Evolutionary conservation across 1,140 invertebrate genomes (phyloP).

Genomic region (Drosophila melanica): DNA sequence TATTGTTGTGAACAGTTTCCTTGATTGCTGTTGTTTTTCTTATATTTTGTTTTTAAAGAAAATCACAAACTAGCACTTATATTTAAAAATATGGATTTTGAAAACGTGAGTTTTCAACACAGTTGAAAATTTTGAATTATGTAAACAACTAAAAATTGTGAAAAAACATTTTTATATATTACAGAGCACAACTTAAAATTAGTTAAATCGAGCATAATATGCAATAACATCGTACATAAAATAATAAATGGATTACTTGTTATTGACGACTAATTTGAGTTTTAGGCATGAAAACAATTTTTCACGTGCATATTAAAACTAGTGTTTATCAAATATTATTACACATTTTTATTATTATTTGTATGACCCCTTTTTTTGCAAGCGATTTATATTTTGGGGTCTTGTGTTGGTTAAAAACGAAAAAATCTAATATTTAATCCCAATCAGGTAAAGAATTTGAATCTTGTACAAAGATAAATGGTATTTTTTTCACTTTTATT

Average conservation of each 20-base stretch:
- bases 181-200: constrained; percentile 70
- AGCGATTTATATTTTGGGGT: constrained; percentile 21
- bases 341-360: constrained; percentile 24
- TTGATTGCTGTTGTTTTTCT: constrained; percentile 49
- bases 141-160: constrained; percentile 9
- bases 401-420: constrained; percentile 31
- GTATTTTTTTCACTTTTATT: constrained; percentile 19
- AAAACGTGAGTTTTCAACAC: constrained; percentile 40
- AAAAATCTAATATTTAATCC: constrained; percentile 28
- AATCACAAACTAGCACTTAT: constrained; percentile 64
- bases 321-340: constrained; percentile 29
- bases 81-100: constrained; percentile 19
- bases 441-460: constrained; percentile 60
- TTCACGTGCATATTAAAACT: constrained; percentile 28
- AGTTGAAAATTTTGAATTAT: constrained; percentile 44
- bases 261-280: constrained; percentile 25
- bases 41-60: constrained; percentile 40
- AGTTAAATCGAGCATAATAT: constrained; percentile 72
- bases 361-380: constrained; percentile 27
- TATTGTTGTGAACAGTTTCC: constrained; percentile 65
- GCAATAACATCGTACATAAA: constrained; percentile 54
- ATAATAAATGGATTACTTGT: constrained; percentile 27
- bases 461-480: constrained; percentile 37
- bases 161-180: constrained; percentile 32
- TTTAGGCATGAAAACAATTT: constrained; percentile 24